phyloP scores from a whole-genome alignment of 37 sponge, comb jelly and placozoan genomes.

The Halisarca cf. caerulea region DNA sequence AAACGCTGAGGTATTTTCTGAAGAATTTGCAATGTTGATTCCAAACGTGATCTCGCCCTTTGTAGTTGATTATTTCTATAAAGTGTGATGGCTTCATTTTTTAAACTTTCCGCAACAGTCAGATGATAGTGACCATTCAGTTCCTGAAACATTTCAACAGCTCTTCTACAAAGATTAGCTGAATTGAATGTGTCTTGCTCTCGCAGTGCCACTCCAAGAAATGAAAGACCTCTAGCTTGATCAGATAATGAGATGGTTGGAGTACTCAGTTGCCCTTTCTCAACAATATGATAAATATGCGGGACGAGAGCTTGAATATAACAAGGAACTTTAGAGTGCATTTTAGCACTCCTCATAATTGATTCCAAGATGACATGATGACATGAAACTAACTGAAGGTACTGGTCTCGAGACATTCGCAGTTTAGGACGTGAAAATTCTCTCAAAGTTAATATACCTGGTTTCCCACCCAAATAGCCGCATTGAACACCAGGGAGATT shows the following conservation, averaged over 20 bases:
- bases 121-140: conserved; percentile 15
- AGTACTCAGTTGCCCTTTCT: neutral
- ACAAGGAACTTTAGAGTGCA: conserved; percentile 1
- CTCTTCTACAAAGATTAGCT: neutral
- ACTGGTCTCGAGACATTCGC: neutral
- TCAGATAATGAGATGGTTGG: neutral
- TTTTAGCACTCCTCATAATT: conserved; percentile 16
- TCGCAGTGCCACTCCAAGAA: neutral
- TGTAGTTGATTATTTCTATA: conserved; percentile 29
- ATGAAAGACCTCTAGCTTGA: neutral
- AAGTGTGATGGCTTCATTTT: conserved; percentile 48
- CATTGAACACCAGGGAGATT: no score
- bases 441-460: no score
- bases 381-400: conserved; percentile 60
- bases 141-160: neutral
- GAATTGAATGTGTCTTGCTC: neutral
- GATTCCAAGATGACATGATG: conserved; percentile 49
- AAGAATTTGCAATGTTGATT: conserved; percentile 32
- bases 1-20: conserved; percentile 2
- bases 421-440: no score
- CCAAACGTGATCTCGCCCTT: conserved; percentile 44
- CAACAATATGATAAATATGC: neutral
- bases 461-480: no score
- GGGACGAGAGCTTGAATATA: neutral
- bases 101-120: conserved; percentile 47